These are phyloP conservation scores for Galerucella nymphaeae DNA, from an alignment of 2,888 invertebrate genomes.

Conservation along the genomic window DNA sequence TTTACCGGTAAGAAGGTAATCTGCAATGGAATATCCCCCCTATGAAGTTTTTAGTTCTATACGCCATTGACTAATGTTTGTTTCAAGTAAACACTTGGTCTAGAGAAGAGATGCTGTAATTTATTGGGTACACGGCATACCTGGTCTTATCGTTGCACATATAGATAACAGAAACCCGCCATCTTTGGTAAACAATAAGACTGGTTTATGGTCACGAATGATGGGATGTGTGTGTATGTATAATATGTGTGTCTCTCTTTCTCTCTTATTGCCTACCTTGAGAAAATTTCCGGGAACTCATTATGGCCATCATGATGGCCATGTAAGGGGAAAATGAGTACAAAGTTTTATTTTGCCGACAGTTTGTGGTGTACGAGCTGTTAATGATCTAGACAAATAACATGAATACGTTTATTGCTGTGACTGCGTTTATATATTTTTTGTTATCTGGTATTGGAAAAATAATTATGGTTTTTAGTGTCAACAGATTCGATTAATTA, in stretches of 20 bases:
- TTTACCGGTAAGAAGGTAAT: neutral
- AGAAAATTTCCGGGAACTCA: conserved; percentile 57
- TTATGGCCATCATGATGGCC: conserved; percentile 39
- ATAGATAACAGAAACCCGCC: conserved; percentile 60
- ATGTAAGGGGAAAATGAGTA: conserved; percentile 14
- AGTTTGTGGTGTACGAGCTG: neutral
- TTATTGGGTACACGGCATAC: conserved; percentile 60
- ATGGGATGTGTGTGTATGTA: conserved; percentile 52
- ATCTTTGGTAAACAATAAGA: conserved; percentile 61
- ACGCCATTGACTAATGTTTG: conserved; percentile 44
- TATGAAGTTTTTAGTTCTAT: conserved; percentile 39
- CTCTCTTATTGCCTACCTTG: conserved; percentile 53
- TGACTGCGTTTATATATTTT: neutral
- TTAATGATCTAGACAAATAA: conserved; percentile 13
- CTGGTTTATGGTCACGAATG: conserved; percentile 60
- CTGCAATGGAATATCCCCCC: conserved; percentile 8
- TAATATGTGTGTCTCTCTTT: neutral
- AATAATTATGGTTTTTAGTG: neutral
- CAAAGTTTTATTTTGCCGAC: conserved; percentile 18
- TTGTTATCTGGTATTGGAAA: neutral
- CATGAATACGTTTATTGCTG: conserved; percentile 8
- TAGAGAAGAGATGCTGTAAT: conserved; percentile 59
- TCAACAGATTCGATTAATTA: no score
- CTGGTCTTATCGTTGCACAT: conserved; percentile 60
- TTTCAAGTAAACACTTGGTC: conserved; percentile 55